These are phyloP conservation scores for Zaprionus kolodkinae DNA, from an alignment of 1,140 invertebrate genomes.

Conservation along the genomic window DNA sequence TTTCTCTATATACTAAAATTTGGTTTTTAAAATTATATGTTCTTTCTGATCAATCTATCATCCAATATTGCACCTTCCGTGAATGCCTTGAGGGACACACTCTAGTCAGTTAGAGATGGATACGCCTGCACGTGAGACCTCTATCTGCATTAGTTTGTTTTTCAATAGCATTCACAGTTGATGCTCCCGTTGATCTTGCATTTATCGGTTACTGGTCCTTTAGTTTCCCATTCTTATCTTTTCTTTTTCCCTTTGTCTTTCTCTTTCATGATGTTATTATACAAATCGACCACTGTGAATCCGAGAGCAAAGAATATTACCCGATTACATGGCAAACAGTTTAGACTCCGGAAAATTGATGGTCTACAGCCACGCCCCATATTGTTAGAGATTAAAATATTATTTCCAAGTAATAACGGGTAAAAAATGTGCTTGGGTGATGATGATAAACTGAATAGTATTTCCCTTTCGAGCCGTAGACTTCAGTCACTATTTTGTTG, in stretches of 20 bases:
- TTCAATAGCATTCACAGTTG: slow-evolving; percentile 1
- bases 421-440: not conserved
- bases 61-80: not conserved
- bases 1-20: not conserved
- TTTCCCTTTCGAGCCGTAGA: not conserved
- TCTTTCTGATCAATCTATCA: not conserved
- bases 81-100: not conserved
- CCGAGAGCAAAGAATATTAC: slow-evolving; percentile 59
- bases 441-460: not conserved
- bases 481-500: not conserved
- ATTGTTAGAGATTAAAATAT: not conserved
- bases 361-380: slow-evolving; percentile 37
- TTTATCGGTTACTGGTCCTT: not conserved
- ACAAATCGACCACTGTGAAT: slow-evolving; percentile 44
- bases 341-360: slow-evolving; percentile 50
- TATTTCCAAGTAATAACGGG: not conserved
- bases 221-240: not conserved
- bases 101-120: slow-evolving; percentile 12
- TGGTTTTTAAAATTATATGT: not conserved
- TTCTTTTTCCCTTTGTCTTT: not conserved
- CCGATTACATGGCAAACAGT: slow-evolving; percentile 61
- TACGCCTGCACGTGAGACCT: not conserved
- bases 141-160: slow-evolving; percentile 10
- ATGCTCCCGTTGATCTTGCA: not conserved
- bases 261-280: slow-evolving; percentile 35